A percentile compares a stretch with the other conserved stretches of the same genome.
These are phyloP conservation scores for Neogobius melanostomus DNA, from an alignment of 2,113 vertebrate genomes.

Conservation along the genomic window DNA sequence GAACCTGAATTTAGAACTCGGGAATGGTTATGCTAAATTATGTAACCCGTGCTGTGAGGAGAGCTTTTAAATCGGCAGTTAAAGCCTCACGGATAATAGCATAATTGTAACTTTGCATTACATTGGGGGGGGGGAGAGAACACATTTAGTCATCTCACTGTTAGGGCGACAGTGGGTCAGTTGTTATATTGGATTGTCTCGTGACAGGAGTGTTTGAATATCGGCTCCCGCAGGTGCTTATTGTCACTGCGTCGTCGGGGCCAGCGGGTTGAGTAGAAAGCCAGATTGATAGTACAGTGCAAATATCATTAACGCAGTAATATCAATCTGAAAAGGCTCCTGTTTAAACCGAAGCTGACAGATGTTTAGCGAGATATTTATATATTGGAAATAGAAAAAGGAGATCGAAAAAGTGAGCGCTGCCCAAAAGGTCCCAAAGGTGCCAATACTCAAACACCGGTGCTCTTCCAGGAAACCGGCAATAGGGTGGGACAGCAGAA, in stretches of 20 bases:
- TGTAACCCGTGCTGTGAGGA: neutral
- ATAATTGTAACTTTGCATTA: neutral
- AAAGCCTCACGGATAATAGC: conserved; percentile 7
- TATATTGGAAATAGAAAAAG: too few relatives aligned
- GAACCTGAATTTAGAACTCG: neutral
- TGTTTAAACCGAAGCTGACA: too few relatives aligned
- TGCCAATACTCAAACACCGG: too few relatives aligned
- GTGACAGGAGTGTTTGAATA: neutral
- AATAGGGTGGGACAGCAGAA: too few relatives aligned
- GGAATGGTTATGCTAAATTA: neutral
- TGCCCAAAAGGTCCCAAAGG: too few relatives aligned
- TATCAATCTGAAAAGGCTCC: too few relatives aligned
- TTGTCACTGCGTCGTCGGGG: too few relatives aligned
- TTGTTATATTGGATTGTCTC: neutral
- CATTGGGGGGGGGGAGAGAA: neutral
- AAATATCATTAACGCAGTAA: too few relatives aligned
- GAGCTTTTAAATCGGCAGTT: conserved; percentile 1
- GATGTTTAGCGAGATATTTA: too few relatives aligned
- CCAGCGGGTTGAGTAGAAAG: too few relatives aligned
- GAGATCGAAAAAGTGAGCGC: too few relatives aligned
- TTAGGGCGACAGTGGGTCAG: neutral
- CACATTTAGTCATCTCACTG: neutral
- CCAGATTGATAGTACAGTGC: neutral
- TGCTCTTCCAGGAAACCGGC: too few relatives aligned
- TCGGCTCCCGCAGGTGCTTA: neutral